Evolutionary conservation across 2,888 invertebrate species (phyloP).

Genomic region (Tricholauxania praeusta): DNA sequence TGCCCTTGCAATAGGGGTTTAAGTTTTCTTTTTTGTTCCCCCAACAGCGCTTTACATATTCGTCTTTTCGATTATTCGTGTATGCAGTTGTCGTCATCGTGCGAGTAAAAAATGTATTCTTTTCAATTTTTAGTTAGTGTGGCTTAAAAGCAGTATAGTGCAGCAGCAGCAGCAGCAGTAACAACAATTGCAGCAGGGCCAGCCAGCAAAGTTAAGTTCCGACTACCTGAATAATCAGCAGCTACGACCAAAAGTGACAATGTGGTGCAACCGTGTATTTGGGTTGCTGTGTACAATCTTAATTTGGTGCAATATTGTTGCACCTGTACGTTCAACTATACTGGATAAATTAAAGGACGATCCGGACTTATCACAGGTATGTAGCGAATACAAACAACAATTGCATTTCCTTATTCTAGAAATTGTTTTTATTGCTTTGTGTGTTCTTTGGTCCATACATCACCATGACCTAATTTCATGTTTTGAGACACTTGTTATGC

Average conservation of each 20-base stretch:
- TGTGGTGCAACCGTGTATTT: slow-evolving; percentile 27
- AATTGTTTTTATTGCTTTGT: slow-evolving; percentile 12
- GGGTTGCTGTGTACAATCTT: slow-evolving; percentile 35
- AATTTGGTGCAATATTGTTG: slow-evolving; percentile 54
- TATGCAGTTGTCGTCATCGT: background rate
- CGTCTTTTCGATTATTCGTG: background rate
- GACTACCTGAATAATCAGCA: slow-evolving; percentile 17
- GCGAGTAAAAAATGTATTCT: slow-evolving; percentile 1
- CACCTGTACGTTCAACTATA: slow-evolving; percentile 66
- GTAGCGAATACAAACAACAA: slow-evolving; percentile 17
- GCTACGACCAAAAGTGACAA: background rate
- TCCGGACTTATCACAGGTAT: slow-evolving; percentile 78
- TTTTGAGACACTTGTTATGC: background rate
- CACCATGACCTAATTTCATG: slow-evolving; percentile 7
- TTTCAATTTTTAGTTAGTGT: slow-evolving; percentile 29
- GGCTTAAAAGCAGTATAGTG: background rate
- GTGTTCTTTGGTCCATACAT: slow-evolving; percentile 11
- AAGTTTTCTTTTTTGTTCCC: no score
- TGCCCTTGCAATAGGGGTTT: background rate
- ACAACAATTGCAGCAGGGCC: background rate
- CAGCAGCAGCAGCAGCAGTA: slow-evolving; percentile 9
- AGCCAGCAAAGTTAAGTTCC: background rate
- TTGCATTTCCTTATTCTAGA: slow-evolving; percentile 7
- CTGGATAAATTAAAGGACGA: slow-evolving; percentile 76
- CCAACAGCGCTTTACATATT: no score